Base-by-base conservation (phyloP, 2,113 vertebrate species). In the Phycodurus eques region DNA sequence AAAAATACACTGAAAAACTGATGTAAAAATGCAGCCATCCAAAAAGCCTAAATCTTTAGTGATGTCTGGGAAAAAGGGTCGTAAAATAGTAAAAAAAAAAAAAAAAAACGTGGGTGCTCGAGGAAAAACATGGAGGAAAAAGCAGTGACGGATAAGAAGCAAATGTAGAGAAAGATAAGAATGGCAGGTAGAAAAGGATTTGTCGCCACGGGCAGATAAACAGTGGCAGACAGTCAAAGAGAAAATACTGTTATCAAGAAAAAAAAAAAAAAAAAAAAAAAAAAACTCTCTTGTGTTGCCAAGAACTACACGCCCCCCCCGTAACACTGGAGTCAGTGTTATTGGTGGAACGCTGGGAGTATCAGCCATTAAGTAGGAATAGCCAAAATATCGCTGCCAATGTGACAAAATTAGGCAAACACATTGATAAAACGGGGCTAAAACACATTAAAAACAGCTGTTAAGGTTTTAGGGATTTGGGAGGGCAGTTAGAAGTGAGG, bases 121-220 rank as follows among this genome's bases (percentile, higher is more conserved):
- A 93, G 75, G 85, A 93, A 94, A 90, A 93, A 94, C 76, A 88
- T 86, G 82, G 93, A 93, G 90, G 93, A 94, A 93, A 94, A 94
- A 94, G 92, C 94, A 87, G 85, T 93, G 94, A 93, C 93, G 92
- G 93, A 95, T 93, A 95, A 85, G 94, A 95, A 94, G 96, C 94
- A 94, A 90, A 88, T 88, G 85, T 71, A 85, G 78, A 84, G 73
- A 83, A 83, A 78, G 87, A 88, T 89, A 89, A 89, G 82, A 86
- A 88, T 87, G 87, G 84, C 80, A 82, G 84, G 87, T 81, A 87
- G 83, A 84, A 84, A 87, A 82, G 76, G 79, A 83, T 81, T 85
- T 84, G 78, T 87, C 84, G 90, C 88, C 84, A 76, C 57, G 59
- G 76, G 87, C 77, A 80, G 82, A 87, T 86, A 84, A 88, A 89